Evolutionary conservation across 1,140 invertebrate genomes (phyloP).

Genomic region (Lucilia cuprina): DNA sequence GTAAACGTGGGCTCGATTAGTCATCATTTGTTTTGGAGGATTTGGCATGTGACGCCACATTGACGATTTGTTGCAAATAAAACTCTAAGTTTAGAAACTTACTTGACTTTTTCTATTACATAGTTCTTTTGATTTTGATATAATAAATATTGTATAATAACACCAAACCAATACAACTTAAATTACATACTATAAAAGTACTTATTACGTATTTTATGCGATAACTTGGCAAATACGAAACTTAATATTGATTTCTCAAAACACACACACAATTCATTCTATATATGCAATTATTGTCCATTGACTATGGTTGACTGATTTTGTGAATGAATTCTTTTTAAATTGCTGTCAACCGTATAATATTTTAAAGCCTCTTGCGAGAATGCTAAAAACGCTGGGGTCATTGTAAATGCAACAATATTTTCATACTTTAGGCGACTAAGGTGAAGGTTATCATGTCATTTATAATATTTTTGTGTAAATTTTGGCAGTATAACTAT

Average conservation of each 20-base stretch:
- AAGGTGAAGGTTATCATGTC: background rate
- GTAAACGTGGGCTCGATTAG: background rate
- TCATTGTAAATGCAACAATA: background rate
- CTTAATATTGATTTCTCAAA: background rate
- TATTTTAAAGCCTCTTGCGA: background rate
- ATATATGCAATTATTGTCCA: background rate
- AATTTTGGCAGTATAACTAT: too few relatives aligned
- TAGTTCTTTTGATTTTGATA: too few relatives aligned
- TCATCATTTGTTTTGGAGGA: conserved; percentile 11
- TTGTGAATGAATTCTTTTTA: background rate
- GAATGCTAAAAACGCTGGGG: background rate
- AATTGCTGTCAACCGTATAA: background rate
- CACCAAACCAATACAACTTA: background rate
- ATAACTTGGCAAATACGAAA: background rate
- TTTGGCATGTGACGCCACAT: background rate
- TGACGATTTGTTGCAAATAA: background rate
- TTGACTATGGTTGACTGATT: background rate
- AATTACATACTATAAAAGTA: background rate
- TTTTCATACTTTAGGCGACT: background rate
- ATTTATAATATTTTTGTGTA: background rate
- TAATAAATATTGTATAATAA: background rate
- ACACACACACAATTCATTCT: background rate
- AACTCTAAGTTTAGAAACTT: background rate
- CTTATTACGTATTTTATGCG: background rate
- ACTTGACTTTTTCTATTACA: too few relatives aligned